phyloP scores from a whole-genome alignment of 2,888 invertebrate genomes.

The Macaria liturata region DNA sequence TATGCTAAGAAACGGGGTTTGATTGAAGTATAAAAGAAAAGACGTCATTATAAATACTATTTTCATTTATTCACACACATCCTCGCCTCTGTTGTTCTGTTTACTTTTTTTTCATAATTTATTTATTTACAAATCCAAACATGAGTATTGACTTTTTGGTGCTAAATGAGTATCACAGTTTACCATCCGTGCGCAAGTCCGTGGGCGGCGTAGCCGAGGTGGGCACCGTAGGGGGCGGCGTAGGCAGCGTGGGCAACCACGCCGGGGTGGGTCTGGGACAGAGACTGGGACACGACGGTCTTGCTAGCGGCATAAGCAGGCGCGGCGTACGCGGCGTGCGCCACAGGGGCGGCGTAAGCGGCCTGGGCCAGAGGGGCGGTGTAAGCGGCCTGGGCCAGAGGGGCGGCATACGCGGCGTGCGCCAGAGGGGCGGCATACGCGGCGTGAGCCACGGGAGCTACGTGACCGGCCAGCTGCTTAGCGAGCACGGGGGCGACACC shows the following conservation, averaged over 20 bases:
- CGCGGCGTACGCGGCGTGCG: slow-evolving; percentile 40
- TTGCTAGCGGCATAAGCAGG: slow-evolving; percentile 52
- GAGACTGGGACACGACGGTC: slow-evolving; percentile 63
- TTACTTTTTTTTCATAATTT: slow-evolving; percentile 62
- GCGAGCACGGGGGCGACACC: slow-evolving; percentile 73
- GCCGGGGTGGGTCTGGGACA: slow-evolving; percentile 69
- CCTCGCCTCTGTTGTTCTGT: slow-evolving; percentile 71
- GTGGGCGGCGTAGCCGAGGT: slow-evolving; percentile 16
- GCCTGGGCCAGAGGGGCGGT: slow-evolving; percentile 39
- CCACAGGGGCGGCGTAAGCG: slow-evolving; percentile 45
- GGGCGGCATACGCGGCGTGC: slow-evolving; percentile 41
- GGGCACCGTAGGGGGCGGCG: slow-evolving; percentile 41
- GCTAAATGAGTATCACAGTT: slow-evolving; percentile 74
- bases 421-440: slow-evolving; percentile 35
- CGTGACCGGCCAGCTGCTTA: slow-evolving; percentile 71
- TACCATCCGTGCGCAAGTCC: slow-evolving; percentile 66
- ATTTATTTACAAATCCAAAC: slow-evolving; percentile 72
- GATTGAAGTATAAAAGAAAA: neutral
- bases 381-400: slow-evolving; percentile 41
- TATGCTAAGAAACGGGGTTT: too few relatives aligned
- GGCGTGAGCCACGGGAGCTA: slow-evolving; percentile 38
- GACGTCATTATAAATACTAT: slow-evolving; percentile 45
- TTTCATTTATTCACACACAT: slow-evolving; percentile 79
- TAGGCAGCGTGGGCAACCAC: slow-evolving; percentile 52
- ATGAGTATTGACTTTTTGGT: slow-evolving; percentile 76